Evolutionary conservation across 1,140 invertebrate genomes (phyloP), one percentile per base, ranked within the genome.

Genomic region (Brachionus manjavacas): DNA sequence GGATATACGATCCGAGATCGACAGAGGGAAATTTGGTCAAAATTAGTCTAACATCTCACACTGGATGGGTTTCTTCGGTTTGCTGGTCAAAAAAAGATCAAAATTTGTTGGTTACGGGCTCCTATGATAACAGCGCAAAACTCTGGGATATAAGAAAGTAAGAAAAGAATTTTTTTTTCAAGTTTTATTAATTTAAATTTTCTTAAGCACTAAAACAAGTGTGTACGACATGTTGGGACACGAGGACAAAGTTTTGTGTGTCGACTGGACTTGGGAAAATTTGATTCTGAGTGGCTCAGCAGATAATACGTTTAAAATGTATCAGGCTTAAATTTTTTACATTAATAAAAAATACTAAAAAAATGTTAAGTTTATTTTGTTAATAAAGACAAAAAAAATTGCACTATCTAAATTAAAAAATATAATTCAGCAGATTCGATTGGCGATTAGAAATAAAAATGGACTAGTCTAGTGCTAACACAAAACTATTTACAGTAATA

Each of bases 91-190:
- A 91, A n/a, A 92, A 91, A 0, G 91, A 94, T 85, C 93, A 95
- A 87, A 91, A 95, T 88, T 91, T 95, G 12, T 99, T 99, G 89
- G 91, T 99, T 3, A 98, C 96, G 11, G 96, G 95, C 3, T 93
- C 94, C 14, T 95, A 97, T 89, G 97, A 99, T 89, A 93, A 93
- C 83, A 89, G 93, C 43, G 92, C 97, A 25, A 99, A 99, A 90
- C 89, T 98, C 43, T 99, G 97, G 97, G 97, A 99, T 88, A 93
- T 93, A 3, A 92, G 96, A 90, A 96, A 94, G 94, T 94, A 86
- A 85, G 60, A 16, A 16, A 46, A 12, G 14, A 14, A 9, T 83
- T 1, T 35, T 84, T 64, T 23, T 43, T 12, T 31, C 11, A 28
- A 68, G 12, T 68, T 25, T 68, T 74, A 43, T 80, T 14, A 64